Evolutionary conservation across 2,113 vertebrate genomes (phyloP).

Genomic region (Lagopus leucura): DNA sequence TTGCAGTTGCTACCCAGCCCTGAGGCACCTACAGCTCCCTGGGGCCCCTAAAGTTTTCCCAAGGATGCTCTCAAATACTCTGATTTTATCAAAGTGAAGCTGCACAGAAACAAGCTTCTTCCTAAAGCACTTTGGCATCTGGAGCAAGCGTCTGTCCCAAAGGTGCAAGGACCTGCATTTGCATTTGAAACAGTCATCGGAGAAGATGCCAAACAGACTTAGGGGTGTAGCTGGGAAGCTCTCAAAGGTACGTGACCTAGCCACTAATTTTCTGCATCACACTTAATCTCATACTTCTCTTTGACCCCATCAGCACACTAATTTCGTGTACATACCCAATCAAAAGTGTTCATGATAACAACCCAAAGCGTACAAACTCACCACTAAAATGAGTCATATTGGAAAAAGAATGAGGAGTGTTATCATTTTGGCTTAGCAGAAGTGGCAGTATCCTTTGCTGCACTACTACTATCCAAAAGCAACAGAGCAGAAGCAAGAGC

Average conservation of each 20-base stretch:
- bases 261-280: neutral
- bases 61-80: neutral
- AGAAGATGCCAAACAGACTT: neutral
- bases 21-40: conserved; percentile 6
- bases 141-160: neutral
- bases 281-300: neutral
- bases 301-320: fast-evolving
- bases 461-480: neutral
- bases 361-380: neutral
- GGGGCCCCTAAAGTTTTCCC: neutral
- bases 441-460: neutral
- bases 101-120: neutral
- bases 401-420: neutral
- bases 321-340: neutral
- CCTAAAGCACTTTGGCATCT: neutral
- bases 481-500: neutral
- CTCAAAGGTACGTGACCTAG: neutral
- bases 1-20: conserved; percentile 12
- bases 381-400: neutral
- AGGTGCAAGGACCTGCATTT: neutral
- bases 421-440: neutral
- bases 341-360: neutral
- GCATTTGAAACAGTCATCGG: neutral
- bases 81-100: neutral
- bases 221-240: neutral